phyloP scores from a whole-genome alignment of 2,113 vertebrate genomes.

The Equus przewalskii region DNA sequence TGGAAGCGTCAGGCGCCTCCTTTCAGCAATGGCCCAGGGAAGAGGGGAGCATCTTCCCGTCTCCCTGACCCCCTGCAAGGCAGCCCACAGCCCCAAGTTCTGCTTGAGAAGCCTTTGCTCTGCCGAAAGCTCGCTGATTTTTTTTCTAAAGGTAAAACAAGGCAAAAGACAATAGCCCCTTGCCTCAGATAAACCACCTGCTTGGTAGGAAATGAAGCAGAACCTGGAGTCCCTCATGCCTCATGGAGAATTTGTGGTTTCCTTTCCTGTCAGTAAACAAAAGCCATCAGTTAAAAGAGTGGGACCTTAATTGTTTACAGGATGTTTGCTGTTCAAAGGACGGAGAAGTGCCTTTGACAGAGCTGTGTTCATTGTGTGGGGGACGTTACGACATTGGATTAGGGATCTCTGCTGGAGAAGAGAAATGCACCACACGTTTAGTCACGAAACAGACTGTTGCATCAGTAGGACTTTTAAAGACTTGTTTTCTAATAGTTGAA shows the following conservation, averaged over 20 bases:
- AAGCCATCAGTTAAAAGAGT: constrained; percentile 74
- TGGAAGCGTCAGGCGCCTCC: background rate
- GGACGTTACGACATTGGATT: constrained; percentile 57
- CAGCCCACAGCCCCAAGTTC: background rate
- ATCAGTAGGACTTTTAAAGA: background rate
- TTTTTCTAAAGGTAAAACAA: constrained; percentile 15
- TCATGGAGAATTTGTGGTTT: constrained; percentile 75
- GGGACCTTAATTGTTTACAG: constrained; percentile 85
- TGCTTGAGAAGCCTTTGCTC: background rate
- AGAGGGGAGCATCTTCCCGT: background rate
- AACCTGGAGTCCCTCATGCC: constrained; percentile 77
- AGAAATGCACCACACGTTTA: constrained; percentile 17
- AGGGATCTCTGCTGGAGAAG: constrained; percentile 30
- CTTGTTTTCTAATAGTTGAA: background rate
- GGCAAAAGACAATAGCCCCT: constrained; percentile 65
- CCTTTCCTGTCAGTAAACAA: constrained; percentile 87
- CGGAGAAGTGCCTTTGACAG: constrained; percentile 88
- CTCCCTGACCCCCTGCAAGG: background rate
- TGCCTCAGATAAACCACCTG: constrained; percentile 78
- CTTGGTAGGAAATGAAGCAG: constrained; percentile 78
- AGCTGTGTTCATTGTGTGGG: constrained; percentile 82
- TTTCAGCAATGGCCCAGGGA: fast-evolving
- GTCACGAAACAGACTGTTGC: background rate
- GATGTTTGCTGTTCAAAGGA: constrained; percentile 89
- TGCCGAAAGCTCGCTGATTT: background rate